Evolutionary conservation across 2,888 invertebrate genomes (phyloP), one percentile per base, ranked within the genome.

Genomic region (Drosophila mettleri): DNA sequence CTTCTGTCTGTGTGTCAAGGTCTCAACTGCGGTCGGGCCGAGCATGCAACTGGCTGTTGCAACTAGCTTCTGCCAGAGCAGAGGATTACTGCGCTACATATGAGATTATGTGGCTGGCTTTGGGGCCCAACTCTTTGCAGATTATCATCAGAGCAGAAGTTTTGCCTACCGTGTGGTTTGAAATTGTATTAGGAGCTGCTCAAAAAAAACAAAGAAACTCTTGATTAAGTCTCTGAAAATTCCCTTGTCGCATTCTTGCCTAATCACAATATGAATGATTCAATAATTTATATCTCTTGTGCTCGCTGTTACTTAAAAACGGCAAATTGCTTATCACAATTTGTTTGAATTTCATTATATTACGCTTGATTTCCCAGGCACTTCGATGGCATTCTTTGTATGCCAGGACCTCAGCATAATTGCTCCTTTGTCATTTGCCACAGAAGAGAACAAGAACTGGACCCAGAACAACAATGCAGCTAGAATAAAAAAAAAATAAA

Each of bases 391-490:
- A 45, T 61, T 24, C 52, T 51, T 64, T 36, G 27, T 63, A 59
- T 45, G 55, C 31, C 33, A 43, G 51, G 68, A 74, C 63, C 75
- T 80, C 74, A 64, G 46, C 71, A 80, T 83, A 83, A 83, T 83
- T 86, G 82, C 80, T 86, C 66, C 82, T 83, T 83, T 83, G 82
- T 83, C 84, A 86, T 83, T 83, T 78, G 78, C 84, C 82, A 86
- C 34, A 29, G 46, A 29, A 2, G 29, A 31, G 29, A 29, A 31
- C 2, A 20, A 46, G 18, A 31, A 46, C 8, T n/a, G 12, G 41
- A 33, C 7, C 4, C 49, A 27, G 49, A 74, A 46, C 27, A 59
- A 55, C 29, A 63, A 63, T 29, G 24, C 51, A 68, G 36, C 51
- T 31, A 10, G 34, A 24, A 49, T 20, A 49, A 49, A 33, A 49